Conservation (phyloP, 2,113 vertebrate species). For the Xenotilapia leptura region DNA sequence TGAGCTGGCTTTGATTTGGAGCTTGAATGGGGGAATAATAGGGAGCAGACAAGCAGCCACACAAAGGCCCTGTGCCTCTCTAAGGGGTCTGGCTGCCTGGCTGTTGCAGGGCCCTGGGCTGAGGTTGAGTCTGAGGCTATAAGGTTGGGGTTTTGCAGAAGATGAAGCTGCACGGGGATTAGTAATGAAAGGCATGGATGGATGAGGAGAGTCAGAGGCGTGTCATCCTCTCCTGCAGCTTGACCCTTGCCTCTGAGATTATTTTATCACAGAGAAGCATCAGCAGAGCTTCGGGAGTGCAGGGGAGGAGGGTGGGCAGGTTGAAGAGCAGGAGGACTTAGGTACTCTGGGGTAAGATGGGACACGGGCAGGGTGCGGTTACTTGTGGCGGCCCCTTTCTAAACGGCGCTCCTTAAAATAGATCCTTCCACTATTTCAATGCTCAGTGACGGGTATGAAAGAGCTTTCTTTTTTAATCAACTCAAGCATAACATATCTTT, state of each 20-base stretch:
- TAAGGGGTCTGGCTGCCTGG: constrained; percentile 57
- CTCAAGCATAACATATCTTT: constrained; percentile 21
- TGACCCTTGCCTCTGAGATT: constrained; percentile 55
- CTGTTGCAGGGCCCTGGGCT: constrained; percentile 48
- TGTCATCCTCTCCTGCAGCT: constrained; percentile 55
- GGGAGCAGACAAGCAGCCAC: constrained; percentile 66
- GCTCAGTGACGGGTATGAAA: constrained; percentile 22
- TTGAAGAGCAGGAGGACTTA: background rate
- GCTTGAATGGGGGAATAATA: constrained; percentile 57
- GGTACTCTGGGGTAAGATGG: constrained; percentile 4
- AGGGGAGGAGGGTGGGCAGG: background rate
- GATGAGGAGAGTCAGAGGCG: constrained; percentile 62
- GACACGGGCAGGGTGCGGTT: constrained; percentile 34
- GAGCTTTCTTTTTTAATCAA: constrained; percentile 3
- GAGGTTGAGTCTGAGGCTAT: constrained; percentile 47
- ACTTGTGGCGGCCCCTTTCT: constrained; percentile 27
- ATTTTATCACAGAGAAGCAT: constrained; percentile 28
- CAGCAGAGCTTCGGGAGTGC: background rate
- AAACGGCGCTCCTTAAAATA: constrained; percentile 54
- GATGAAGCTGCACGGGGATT: constrained; percentile 35
- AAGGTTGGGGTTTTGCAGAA: constrained; percentile 50
- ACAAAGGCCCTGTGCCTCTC: constrained; percentile 57
- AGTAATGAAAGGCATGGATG: constrained; percentile 60
- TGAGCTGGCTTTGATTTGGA: constrained; percentile 67
- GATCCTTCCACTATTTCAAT: constrained; percentile 5